These are phyloP conservation scores for Acholoe squamosa DNA, from an alignment of 2,888 invertebrate genomes.

Conservation along the genomic window DNA sequence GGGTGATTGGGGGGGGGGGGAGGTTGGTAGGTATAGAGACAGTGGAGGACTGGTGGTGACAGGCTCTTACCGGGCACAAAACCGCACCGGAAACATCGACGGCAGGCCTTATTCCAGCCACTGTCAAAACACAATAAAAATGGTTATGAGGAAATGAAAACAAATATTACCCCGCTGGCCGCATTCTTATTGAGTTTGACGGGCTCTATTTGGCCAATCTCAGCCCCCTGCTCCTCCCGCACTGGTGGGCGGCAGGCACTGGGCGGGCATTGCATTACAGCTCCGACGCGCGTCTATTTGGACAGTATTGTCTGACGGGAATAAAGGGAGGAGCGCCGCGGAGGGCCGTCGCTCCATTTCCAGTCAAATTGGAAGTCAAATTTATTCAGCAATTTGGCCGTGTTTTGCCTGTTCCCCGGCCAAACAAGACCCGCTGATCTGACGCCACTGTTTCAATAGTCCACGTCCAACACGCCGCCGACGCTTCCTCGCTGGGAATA, in stretches of 20 bases:
- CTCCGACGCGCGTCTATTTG: constrained; percentile 7
- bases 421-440: constrained; percentile 58
- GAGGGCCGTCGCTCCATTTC: constrained; percentile 57
- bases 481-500: constrained; percentile 16
- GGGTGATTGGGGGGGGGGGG: background rate
- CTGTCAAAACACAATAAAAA: constrained; percentile 56
- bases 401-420: constrained; percentile 56
- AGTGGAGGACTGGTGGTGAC: background rate
- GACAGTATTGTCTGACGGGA: constrained; percentile 58
- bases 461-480: constrained; percentile 24
- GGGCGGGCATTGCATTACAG: constrained; percentile 56
- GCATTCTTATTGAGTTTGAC: constrained; percentile 52
- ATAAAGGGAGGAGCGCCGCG: constrained; percentile 3
- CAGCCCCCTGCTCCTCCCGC: background rate
- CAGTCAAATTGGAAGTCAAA: constrained; percentile 62
- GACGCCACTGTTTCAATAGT: constrained; percentile 61
- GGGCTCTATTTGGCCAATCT: constrained; percentile 42
- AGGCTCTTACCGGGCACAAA: constrained; percentile 38
- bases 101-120: constrained; percentile 20
- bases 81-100: constrained; percentile 2
- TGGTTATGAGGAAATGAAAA: constrained; percentile 62
- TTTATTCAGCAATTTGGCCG: constrained; percentile 61
- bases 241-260: constrained; percentile 2
- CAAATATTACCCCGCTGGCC: constrained; percentile 53
- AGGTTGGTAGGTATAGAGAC: background rate